These are phyloP conservation scores for Dendrolimus kikuchii DNA, from an alignment of 1,140 invertebrate genomes.

Conservation along the genomic window DNA sequence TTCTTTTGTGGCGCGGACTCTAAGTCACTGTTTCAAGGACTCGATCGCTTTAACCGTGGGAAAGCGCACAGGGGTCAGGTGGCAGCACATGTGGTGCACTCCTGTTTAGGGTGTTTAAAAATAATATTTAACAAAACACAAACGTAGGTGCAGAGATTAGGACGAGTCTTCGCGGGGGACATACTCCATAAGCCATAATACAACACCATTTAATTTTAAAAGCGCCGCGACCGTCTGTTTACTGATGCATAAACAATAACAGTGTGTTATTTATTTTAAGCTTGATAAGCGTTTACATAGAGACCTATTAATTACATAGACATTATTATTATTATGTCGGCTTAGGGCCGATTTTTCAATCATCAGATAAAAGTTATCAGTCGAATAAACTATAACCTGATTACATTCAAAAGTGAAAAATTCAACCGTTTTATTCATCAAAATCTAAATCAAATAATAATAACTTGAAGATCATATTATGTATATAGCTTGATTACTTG, in stretches of 20 bases:
- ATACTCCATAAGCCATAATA: constrained; percentile 16
- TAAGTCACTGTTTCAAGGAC: constrained; percentile 43
- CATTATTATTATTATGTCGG: too few relatives aligned
- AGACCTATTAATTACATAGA: neutral
- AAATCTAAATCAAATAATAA: too few relatives aligned
- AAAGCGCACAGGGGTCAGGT: constrained; percentile 62
- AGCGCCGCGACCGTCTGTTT: constrained; percentile 14
- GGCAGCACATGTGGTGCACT: constrained; percentile 61
- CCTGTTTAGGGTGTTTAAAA: constrained; percentile 58
- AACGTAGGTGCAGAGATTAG: constrained; percentile 34
- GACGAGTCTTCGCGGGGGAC: constrained; percentile 51
- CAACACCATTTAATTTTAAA: constrained; percentile 24
- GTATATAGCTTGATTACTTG: too few relatives aligned
- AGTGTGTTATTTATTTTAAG: constrained; percentile 38
- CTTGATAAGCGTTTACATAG: constrained; percentile 31
- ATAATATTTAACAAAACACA: constrained; percentile 63
- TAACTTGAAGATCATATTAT: too few relatives aligned
- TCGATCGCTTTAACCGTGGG: constrained; percentile 54
- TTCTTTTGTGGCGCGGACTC: constrained; percentile 34
- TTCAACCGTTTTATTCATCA: too few relatives aligned
- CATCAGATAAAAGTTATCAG: too few relatives aligned
- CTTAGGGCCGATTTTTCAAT: too few relatives aligned
- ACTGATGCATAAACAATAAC: constrained; percentile 66
- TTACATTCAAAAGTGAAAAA: too few relatives aligned
- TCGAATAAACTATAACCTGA: too few relatives aligned